Base-by-base conservation (phyloP, 2,113 vertebrate genomes). In the Rissa tridactyla region DNA sequence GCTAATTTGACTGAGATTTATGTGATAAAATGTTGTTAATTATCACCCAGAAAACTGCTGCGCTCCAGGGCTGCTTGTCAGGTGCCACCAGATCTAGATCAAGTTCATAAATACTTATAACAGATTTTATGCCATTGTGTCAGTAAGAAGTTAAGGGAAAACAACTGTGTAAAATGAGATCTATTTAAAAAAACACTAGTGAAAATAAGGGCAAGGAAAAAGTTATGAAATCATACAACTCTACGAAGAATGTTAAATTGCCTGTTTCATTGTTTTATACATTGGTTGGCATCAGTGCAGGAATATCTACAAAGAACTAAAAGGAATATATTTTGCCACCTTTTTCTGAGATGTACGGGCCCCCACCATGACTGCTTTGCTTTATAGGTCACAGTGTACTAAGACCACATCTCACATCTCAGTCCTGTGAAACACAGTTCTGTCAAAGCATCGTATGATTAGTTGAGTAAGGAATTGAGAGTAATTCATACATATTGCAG, bases 221-320 rank as follows among this genome's bases (percentile, higher is more conserved):
- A 82, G 10, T 87, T 70, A 72, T 47, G 38, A 70, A 87, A 81
- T 71, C 62, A 71, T 79, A 47, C 7, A 88, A 58, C 32, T 76
- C 20, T 49, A 87, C 32, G 90, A 92, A 97, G 97, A 96, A 94
- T 54, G 42, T 86, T 93, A 90, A 60, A 46, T 73, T 65, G 10
- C 13, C 58, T 54, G 17, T 95, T 91, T 88, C 64, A 58, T 36
- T 91, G 47, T 80, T 97, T 96, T 64, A 86, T 94, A 62, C 38
- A 26, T 49, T 80, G 26, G 23, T 27, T 92, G 46, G 12, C 47
- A 92, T 44, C 51, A 84, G 54, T 16, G 9, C 36, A 81, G 81
- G 38, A 52, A 78, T 90, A 92, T 69, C 60, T 91, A 38, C 4
- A 9, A 92, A 91, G 70, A 92, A 42, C 4, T 1, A 46, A 96